A percentile compares a stretch with the other conserved stretches of the same genome.
Conservation (phyloP, 2,113 vertebrate genomes). For the Bettongia penicillata region DNA sequence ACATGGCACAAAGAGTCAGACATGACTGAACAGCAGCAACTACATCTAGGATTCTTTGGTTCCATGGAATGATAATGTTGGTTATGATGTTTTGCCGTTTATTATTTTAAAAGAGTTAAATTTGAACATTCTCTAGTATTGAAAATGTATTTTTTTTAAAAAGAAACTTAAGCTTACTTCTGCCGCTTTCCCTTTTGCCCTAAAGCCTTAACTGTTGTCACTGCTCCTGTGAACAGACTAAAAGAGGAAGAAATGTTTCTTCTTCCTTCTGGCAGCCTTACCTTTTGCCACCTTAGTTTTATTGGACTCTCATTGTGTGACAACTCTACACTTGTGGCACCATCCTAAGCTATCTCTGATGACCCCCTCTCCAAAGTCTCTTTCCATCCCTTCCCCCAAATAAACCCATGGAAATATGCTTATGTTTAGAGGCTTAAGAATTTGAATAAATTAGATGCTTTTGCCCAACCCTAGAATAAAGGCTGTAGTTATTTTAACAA, state of each 20-base stretch:
- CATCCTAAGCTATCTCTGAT: neutral
- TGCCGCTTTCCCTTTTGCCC: neutral
- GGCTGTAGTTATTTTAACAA: constrained; percentile 76
- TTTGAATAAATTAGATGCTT: constrained; percentile 66
- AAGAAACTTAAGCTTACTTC: neutral
- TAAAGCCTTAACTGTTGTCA: neutral
- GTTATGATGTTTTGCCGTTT: neutral
- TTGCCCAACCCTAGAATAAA: constrained; percentile 70
- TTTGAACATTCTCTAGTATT: neutral
- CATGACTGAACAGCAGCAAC: neutral
- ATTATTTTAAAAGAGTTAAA: neutral
- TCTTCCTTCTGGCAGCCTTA: neutral
- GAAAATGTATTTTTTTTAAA: neutral
- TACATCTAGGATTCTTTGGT: neutral
- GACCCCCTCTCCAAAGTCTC: neutral
- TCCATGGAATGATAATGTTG: neutral
- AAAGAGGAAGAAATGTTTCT: neutral
- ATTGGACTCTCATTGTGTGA: neutral
- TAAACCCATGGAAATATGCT: constrained; percentile 39
- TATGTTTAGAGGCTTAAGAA: constrained; percentile 60
- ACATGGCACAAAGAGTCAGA: neutral
- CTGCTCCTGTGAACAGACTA: neutral
- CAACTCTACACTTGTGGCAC: neutral
- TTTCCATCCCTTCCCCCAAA: neutral
- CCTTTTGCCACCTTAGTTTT: neutral